phyloP scores from a whole-genome alignment of 2,888 invertebrate genomes.

The Parochlus steinenii region DNA sequence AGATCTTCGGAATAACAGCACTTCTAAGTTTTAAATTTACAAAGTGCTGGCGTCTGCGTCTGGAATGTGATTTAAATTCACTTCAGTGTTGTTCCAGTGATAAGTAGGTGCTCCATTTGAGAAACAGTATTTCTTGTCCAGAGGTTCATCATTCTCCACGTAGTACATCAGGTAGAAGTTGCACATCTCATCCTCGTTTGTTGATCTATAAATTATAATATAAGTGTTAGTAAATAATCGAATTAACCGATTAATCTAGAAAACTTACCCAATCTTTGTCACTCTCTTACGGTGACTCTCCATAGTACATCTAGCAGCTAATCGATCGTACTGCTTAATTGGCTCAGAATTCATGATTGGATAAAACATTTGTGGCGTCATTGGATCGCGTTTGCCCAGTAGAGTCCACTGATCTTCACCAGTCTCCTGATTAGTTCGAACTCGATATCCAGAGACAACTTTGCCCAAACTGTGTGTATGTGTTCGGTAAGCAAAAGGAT shows the following conservation, averaged over 20 bases:
- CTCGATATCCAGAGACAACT: conserved; percentile 69
- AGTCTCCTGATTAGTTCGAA: conserved; percentile 35
- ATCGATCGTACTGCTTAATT: conserved; percentile 49
- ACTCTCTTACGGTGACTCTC: conserved; percentile 44
- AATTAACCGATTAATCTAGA: too few relatives aligned
- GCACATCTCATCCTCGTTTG: conserved; percentile 86
- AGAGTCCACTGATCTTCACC: conserved; percentile 58
- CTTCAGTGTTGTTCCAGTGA: conserved; percentile 53
- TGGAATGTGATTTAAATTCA: conserved; percentile 58
- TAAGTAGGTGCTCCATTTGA: conserved; percentile 69
- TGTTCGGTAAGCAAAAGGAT: conserved; percentile 90
- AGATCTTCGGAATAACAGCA: too few relatives aligned
- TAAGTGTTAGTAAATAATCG: conserved; percentile 2
- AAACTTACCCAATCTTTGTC: conserved; percentile 52
- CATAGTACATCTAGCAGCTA: conserved; percentile 91
- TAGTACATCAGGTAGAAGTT: conserved; percentile 93
- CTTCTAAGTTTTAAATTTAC: conserved; percentile 17
- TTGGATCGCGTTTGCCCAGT: conserved; percentile 72
- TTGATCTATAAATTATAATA: conserved; percentile 37
- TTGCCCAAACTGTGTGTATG: conserved; percentile 82
- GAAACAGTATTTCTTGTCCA: conserved; percentile 69
- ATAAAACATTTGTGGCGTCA: conserved; percentile 91
- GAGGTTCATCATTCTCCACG: conserved; percentile 56
- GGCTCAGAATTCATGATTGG: conserved; percentile 47
- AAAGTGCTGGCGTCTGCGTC: conserved; percentile 45